These are phyloP conservation scores for Enteromius fasciolatus DNA, from an alignment of 2,797 vertebrate genomes.

Conservation along the genomic window DNA sequence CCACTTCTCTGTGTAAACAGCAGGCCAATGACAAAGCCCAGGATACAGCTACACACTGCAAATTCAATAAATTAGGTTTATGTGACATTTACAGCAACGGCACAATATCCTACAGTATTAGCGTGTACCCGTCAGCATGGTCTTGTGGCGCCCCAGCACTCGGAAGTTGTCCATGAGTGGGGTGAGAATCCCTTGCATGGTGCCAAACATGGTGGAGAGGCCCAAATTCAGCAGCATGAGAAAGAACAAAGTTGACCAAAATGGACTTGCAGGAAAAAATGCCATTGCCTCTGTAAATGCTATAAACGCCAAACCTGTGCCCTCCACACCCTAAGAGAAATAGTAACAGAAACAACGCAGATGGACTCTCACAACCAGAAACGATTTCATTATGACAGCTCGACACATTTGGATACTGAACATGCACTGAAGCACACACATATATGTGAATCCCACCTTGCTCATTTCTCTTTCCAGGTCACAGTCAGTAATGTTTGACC, in stretches of 20 bases:
- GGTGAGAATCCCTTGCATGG: constrained; percentile 96
- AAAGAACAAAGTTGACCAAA: constrained; percentile 98
- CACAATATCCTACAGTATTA: neutral
- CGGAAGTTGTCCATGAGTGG: constrained; percentile 95
- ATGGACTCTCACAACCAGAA: neutral
- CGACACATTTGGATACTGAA: neutral
- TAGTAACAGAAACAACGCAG: neutral
- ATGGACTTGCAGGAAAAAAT: constrained; percentile 92
- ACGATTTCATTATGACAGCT: neutral
- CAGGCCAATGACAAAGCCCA: constrained; percentile 82
- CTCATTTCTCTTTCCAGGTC: constrained; percentile 80
- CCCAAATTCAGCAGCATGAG: constrained; percentile 97
- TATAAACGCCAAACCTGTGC: constrained; percentile 96
- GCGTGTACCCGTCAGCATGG: constrained; percentile 73
- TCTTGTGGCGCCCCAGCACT: constrained; percentile 77
- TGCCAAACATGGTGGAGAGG: constrained; percentile 98
- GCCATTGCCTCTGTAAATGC: constrained; percentile 98
- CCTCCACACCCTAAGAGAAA: constrained; percentile 87
- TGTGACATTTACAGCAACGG: neutral
- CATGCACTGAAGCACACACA: neutral
- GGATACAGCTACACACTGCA: constrained; percentile 76
- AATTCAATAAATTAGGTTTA: constrained; percentile 43
- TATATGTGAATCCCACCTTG: constrained; percentile 65
- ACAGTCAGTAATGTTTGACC: constrained; percentile 75
- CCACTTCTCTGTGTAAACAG: constrained; percentile 83